These are phyloP conservation scores for Lamellibrachia luymesi DNA, from an alignment of 1,140 invertebrate genomes.

Conservation along the genomic window DNA sequence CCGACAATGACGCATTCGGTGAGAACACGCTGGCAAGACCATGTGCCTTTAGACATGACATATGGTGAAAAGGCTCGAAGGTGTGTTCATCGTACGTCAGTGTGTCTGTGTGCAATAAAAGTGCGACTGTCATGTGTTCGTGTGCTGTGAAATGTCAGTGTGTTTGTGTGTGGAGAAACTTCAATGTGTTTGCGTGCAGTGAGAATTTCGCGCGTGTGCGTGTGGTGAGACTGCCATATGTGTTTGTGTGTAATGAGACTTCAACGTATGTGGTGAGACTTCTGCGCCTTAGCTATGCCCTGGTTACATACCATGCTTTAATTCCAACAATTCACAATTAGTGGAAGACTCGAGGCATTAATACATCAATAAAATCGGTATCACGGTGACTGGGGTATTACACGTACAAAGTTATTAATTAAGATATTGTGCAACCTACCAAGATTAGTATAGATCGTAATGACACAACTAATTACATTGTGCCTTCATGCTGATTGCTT, in stretches of 20 bases:
- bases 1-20: background rate
- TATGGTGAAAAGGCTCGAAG: too few species aligned
- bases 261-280: background rate
- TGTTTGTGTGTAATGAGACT: background rate
- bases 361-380: background rate
- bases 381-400: background rate
- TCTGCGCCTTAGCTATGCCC: background rate
- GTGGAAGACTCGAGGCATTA: background rate
- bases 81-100: too few species aligned
- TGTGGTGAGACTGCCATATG: background rate
- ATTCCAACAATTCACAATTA: background rate
- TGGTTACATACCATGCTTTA: background rate
- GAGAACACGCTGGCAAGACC: too few species aligned
- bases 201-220: too few species aligned
- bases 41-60: too few species aligned
- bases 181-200: too few species aligned
- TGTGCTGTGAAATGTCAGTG: too few species aligned
- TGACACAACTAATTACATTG: background rate
- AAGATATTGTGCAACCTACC: background rate
- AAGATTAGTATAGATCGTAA: background rate
- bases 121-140: too few species aligned
- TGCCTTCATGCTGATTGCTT: background rate
- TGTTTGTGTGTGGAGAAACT: too few species aligned
- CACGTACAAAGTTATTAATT: constrained; percentile 1
- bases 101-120: too few species aligned